Evolutionary conservation across 2,113 vertebrate genomes (phyloP), one percentile per base, ranked within the genome.

Genomic region (Tursiops truncatus): DNA sequence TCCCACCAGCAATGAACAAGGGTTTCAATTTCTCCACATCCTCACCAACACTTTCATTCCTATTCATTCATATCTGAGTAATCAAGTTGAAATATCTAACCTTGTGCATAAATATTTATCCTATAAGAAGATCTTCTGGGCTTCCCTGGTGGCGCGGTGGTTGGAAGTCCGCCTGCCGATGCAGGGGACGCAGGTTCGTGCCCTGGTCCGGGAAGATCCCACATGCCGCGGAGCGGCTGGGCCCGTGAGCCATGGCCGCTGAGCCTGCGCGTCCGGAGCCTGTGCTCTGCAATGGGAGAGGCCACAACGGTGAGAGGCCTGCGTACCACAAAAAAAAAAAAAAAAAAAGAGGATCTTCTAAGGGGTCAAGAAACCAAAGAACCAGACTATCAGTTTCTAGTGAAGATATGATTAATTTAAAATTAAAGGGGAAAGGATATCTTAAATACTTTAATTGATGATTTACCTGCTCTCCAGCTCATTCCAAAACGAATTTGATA

Each of bases 51-150:
- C 41, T 89, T 94, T 58, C 63, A 53, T 92, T 50, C 44, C 25
- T 94, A 3, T 47, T 84, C 68, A 95, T 70, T 44, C 58, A 31
- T 89, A 91, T 73, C 53, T 93, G 85, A 84, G 58, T 73, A 88
- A 74, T 44, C 8, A 86, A 85, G 10, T 74, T 92, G 80, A 89
- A 92, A 26, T 88, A 56, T 68, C 58, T 89, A 41, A 81, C 53
- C 5, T 60, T 60, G 53, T 4, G 3, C 44, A 91, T 87, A 87
- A 77, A 86, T 83, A 79, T 80, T 65, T 86, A 88, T 86, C 60
- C 31, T 50, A 50, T 8, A 88, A 88, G 33, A 17, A 83, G 41
- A 92, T 84, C 56, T 41, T 63, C 68, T 84, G 44, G 44, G 44
- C 10, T 47, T 11, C 44, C 10, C 44, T 47, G 44, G 44, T 47